These are phyloP conservation scores for Atherinomorus stipes DNA, from an alignment of 2,113 vertebrate species.

Conservation along the genomic window DNA sequence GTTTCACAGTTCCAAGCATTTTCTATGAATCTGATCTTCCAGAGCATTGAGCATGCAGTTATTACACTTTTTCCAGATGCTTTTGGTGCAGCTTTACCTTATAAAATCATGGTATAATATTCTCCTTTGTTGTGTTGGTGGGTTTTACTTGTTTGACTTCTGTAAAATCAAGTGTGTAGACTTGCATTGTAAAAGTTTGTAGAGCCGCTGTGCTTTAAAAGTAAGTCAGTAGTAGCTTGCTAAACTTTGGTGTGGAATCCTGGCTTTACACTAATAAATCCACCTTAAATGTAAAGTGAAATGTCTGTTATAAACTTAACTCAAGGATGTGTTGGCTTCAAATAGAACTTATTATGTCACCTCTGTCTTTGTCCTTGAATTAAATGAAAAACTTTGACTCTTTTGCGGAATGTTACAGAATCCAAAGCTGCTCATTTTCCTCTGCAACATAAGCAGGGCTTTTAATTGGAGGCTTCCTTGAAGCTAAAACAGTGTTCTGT, in stretches of 20 bases:
- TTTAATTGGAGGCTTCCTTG: slow-evolving; percentile 47
- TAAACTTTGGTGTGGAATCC: slow-evolving; percentile 63
- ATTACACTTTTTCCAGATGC: slow-evolving; percentile 47
- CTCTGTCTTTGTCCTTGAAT: slow-evolving; percentile 1
- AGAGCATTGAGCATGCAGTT: slow-evolving; percentile 72
- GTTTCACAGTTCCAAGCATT: slow-evolving; percentile 56
- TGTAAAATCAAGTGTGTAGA: slow-evolving; percentile 56
- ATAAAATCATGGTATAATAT: slow-evolving; percentile 42
- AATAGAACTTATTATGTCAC: background rate
- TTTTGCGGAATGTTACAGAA: slow-evolving; percentile 7
- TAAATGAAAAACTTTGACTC: background rate
- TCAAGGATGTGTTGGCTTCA: slow-evolving; percentile 11
- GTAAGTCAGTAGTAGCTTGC: slow-evolving; percentile 43
- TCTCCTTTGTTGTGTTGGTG: slow-evolving; percentile 57
- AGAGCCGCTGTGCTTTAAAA: slow-evolving; percentile 51
- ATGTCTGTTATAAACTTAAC: slow-evolving; percentile 52
- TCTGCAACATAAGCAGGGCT: slow-evolving; percentile 23
- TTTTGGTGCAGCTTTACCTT: slow-evolving; percentile 52
- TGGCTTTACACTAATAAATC: slow-evolving; percentile 73
- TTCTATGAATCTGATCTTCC: slow-evolving; percentile 81
- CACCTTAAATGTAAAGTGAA: slow-evolving; percentile 53
- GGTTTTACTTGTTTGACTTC: slow-evolving; percentile 55
- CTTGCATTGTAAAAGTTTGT: slow-evolving; percentile 48
- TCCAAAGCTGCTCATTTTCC: slow-evolving; percentile 12
- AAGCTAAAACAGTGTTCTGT: slow-evolving; percentile 41